phyloP scores from a whole-genome alignment of 2,113 vertebrate genomes.

The Machaerirhynchus nigripectus region DNA sequence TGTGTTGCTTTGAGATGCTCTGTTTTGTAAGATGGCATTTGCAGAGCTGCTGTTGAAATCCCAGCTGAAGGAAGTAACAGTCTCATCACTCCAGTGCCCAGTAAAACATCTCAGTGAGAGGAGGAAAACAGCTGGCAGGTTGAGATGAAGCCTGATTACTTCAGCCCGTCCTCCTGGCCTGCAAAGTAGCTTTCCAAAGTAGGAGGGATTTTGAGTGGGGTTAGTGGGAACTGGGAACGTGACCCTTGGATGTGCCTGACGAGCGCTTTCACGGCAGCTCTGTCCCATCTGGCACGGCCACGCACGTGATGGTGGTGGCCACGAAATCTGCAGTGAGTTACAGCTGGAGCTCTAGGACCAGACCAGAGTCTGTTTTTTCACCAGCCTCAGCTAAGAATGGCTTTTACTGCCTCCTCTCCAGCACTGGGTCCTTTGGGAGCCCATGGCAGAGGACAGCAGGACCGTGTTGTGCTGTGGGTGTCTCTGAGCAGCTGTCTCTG shows the following conservation, averaged over 20 bases:
- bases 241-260: neutral
- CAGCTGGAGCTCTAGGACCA: neutral
- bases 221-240: neutral
- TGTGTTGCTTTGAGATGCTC: neutral
- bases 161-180: neutral
- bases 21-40: constrained; percentile 2
- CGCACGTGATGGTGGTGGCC: fast-evolving
- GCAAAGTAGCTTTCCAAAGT: neutral
- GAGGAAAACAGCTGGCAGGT: neutral
- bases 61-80: constrained; percentile 3
- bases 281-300: neutral
- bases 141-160: neutral
- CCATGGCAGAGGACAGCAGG: fast-evolving
- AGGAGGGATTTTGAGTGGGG: neutral
- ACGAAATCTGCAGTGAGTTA: neutral
- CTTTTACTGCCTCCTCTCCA: neutral
- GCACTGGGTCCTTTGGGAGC: neutral
- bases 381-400: neutral
- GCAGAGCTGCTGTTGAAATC: constrained; percentile 21
- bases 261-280: neutral
- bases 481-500: neutral
- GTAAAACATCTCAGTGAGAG: neutral
- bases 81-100: neutral
- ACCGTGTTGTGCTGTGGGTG: fast-evolving
- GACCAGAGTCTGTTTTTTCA: neutral